phyloP scores from a whole-genome alignment of 2,113 vertebrate species.

The Chaetodon trifascialis region DNA sequence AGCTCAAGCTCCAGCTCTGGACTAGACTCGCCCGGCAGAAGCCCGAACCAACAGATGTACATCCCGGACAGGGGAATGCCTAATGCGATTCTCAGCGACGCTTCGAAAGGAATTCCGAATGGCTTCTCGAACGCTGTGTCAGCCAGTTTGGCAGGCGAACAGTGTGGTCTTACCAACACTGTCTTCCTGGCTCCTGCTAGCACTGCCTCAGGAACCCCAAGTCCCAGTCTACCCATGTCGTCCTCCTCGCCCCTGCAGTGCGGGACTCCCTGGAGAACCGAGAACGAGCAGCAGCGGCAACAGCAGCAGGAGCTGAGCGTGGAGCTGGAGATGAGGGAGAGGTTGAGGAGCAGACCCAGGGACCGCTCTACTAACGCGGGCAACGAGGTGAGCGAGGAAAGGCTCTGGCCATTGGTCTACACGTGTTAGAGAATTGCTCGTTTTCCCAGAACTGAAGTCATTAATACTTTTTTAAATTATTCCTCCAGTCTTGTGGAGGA shows the following conservation, averaged over 20 bases:
- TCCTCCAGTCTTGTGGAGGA: slow-evolving; percentile 69
- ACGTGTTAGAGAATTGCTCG: slow-evolving; percentile 4
- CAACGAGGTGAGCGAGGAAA: slow-evolving; percentile 67
- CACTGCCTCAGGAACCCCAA: slow-evolving; percentile 75
- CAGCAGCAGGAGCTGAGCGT: slow-evolving; percentile 80
- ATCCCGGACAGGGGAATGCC: slow-evolving; percentile 65
- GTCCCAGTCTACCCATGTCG: slow-evolving; percentile 82
- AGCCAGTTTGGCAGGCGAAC: slow-evolving; percentile 70
- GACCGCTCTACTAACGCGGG: slow-evolving; percentile 53
- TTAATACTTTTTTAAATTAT: slow-evolving; percentile 2
- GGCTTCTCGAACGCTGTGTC: slow-evolving; percentile 54
- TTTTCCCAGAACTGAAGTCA: slow-evolving; percentile 12
- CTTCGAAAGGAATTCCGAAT: slow-evolving; percentile 41
- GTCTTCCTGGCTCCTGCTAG: slow-evolving; percentile 76
- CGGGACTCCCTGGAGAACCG: slow-evolving; percentile 78
- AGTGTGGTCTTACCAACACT: slow-evolving; percentile 61
- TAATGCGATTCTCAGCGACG: slow-evolving; percentile 64
- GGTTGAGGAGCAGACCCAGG: slow-evolving; percentile 80
- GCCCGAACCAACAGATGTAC: slow-evolving; percentile 74
- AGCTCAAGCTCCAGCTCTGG: slow-evolving; percentile 72
- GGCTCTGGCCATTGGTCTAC: neutral
- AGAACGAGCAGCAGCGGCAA: slow-evolving; percentile 75
- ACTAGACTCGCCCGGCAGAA: slow-evolving; percentile 72
- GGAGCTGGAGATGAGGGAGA: slow-evolving; percentile 83
- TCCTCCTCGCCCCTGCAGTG: slow-evolving; percentile 79